Evolutionary conservation across 2,797 vertebrate species (phyloP).

Genomic region (Periparus ater): DNA sequence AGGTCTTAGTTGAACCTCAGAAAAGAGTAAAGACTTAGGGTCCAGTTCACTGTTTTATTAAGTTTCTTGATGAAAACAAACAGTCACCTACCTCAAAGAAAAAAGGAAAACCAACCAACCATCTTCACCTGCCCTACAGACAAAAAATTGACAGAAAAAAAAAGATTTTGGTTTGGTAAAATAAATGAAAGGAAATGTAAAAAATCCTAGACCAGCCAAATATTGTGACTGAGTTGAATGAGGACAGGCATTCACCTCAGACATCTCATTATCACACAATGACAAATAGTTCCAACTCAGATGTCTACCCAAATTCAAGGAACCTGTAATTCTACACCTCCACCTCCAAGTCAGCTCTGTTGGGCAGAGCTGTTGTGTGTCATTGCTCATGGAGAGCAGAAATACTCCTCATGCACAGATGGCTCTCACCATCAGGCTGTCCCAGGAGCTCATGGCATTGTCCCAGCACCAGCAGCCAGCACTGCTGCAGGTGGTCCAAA

Average conservation of each 20-base stretch:
- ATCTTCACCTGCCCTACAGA: neutral
- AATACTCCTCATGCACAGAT: neutral
- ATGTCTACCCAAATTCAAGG: neutral
- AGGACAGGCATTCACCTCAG: neutral
- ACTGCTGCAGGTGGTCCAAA: neutral
- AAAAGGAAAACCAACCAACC: fast-evolving
- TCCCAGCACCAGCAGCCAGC: neutral
- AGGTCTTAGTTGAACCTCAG: neutral
- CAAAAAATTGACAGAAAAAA: neutral
- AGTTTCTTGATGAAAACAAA: neutral
- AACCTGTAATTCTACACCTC: too few relatives aligned
- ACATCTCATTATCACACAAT: neutral
- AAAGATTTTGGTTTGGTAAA: neutral
- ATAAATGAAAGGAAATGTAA: neutral
- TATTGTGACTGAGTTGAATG: neutral
- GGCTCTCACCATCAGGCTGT: neutral
- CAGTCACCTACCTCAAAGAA: fast-evolving
- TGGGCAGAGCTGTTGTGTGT: neutral
- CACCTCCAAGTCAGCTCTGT: neutral
- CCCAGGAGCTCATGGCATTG: neutral
- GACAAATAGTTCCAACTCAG: neutral
- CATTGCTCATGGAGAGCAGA: fast-evolving
- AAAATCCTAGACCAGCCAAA: neutral
- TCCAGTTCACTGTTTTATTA: neutral
- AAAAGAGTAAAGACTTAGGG: neutral